Evolutionary conservation across 1,140 invertebrate genomes (phyloP), one percentile per base, ranked within the genome.

Genomic region (Polypedilum pembai): DNA sequence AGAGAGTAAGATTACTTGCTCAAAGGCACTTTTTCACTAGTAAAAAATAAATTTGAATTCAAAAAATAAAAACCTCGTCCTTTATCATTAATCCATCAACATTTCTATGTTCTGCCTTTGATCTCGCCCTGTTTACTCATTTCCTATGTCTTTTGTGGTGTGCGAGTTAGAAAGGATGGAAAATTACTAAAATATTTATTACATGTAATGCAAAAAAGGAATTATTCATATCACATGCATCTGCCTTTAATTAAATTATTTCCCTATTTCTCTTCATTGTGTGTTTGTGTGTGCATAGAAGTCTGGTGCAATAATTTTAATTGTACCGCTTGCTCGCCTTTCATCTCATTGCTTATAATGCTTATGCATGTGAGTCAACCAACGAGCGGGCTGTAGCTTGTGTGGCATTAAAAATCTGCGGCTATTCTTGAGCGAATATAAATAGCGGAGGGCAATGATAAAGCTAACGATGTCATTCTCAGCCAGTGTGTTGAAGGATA

Each of bases 381-480:
- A 45, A 56, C n/a, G n/a, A n/a, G n/a, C n/a, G n/a, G n/a, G n/a
- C n/a, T n/a, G n/a, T n/a, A n/a, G 45, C 45, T 4, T 1, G n/a
- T n/a, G 12, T 56, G 45, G 12, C 24, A 56, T n/a, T 56, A n/a
- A 56, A 56, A 56, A 56, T 56, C 45, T 56, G 45, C 45, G 45
- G 45, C 45, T 56, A 56, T 56, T 56, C 45, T 56, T 12, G 45
- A 56, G 45, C 12, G 45, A 56, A 56, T 56, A n/a, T 56, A 56
- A 15, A 15, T 8, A n/a, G 45, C 3, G 45, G 41, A 45, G 41
- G 45, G 10, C 45, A 4, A 1, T 56, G 45, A 56, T 56, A 56
- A 56, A 56, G n/a, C 45, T 56, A 56, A 56, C 45, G 45, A 56
- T 56, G 45, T 56, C 45, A 56, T 56, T n/a, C n/a, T 56, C 10